Evolutionary conservation across 2,797 vertebrate genomes (phyloP).

Genomic region (Lindbergichthys nudifrons): DNA sequence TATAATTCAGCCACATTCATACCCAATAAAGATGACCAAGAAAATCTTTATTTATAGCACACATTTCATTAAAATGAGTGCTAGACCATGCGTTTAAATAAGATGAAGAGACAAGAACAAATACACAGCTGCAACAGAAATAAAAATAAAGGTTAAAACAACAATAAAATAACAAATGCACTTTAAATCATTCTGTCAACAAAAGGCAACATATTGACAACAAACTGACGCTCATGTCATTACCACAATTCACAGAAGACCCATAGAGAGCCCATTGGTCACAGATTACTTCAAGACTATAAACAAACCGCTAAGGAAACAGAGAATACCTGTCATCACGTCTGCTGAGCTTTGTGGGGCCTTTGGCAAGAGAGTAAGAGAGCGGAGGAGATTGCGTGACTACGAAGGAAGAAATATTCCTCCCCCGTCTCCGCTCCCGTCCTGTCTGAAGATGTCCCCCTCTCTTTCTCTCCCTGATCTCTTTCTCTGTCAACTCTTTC

Average conservation of each 20-base stretch:
- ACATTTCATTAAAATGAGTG: background rate
- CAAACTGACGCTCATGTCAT: slow-evolving; percentile 17
- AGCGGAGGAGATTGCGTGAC: slow-evolving; percentile 79
- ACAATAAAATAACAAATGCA: background rate
- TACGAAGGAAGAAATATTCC: slow-evolving; percentile 71
- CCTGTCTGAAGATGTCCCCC: slow-evolving; percentile 52
- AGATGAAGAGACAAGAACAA: background rate
- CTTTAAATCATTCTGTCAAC: slow-evolving; percentile 24
- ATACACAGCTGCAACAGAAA: background rate
- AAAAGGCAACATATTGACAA: slow-evolving; percentile 17
- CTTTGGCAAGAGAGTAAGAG: slow-evolving; percentile 68
- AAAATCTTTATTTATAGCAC: background rate
- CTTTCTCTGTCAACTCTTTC: slow-evolving; percentile 67
- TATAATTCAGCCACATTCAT: background rate
- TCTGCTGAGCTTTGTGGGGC: slow-evolving; percentile 68
- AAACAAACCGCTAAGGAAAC: slow-evolving; percentile 67
- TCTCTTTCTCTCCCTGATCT: slow-evolving; percentile 76
- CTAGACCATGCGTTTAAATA: no score
- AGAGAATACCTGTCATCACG: slow-evolving; percentile 74
- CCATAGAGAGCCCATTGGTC: slow-evolving; percentile 28
- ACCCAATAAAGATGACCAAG: background rate
- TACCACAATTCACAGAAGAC: slow-evolving; percentile 14
- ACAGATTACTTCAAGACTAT: slow-evolving; percentile 56
- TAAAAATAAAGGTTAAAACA: background rate
- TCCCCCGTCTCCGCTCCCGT: slow-evolving; percentile 58